Base-by-base conservation (phyloP, 2,888 invertebrate species). In the Agrypnus murinus region DNA sequence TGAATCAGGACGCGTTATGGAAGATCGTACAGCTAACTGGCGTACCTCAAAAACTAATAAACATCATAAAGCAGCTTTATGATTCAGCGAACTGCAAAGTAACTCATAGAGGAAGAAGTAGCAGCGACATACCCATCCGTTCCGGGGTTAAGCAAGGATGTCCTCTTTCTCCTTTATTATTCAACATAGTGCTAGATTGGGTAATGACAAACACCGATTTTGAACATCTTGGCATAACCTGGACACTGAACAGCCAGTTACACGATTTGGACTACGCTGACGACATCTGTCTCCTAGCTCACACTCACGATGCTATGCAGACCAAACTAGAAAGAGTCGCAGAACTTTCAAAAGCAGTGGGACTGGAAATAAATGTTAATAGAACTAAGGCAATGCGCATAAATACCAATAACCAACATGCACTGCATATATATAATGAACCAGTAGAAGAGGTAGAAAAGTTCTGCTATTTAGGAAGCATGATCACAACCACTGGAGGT, bases 61-160 rank as follows among this genome's bases (percentile, higher is more conserved):
- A 5, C 43, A 14, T 43, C 7, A 7, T 43, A 10, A 43, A 43
- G n/a, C 43, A 43, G 10, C 14, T 14, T n/a, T 46, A 46, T 19
- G 46, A 46, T 3, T 15, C 19, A 46, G 17, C 46, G 10, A 46
- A 17, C 10, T 46, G 46, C 46, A 46, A 46, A 46, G 10, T 46
- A 8, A 8, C 15, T 15, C 15, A 46, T 14, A 46, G 46, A 15
- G 17, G 46, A 17, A 46, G 46, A 46, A 46, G 46, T 17, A 46
- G 46, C 15, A 46, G 15, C 4, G 46, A 46, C 46, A 46, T 46
- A 46, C 46, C 46, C 17, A 46, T 46, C 46, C 15, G 12, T 15
- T 7, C 17, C 5, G 6, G 46, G 46, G 15, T 46, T 17, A 46
- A 46, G 15, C 46, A 46, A 14, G 15, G 46, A 46, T 46, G 14